Evolutionary conservation across 2,113 vertebrate species (phyloP), one percentile per base, ranked within the genome.

Genomic region (Grammomys surdaster): DNA sequence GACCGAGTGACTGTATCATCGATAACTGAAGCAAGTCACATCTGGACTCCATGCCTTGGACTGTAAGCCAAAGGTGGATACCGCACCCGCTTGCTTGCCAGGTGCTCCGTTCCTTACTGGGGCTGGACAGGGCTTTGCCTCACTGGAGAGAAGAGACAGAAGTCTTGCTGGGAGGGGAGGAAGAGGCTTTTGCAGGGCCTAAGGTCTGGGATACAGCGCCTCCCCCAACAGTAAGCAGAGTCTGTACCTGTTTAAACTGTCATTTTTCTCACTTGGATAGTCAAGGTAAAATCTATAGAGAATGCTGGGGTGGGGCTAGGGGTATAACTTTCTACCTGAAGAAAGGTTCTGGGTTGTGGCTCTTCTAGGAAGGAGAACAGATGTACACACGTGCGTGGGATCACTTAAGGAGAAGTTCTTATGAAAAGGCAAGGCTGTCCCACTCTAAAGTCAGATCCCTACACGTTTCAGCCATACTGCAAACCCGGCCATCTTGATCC

Each of bases 401-500:
- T 84, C 73, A 56, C 43, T 69, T 63, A 77, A 90, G 85, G 26
- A 16, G 58, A 60, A 88, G 46, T 54, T 92, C 31, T 91, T 12
- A 90, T 85, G 75, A 95, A 96, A 92, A 80, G 46, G 72, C 40
- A 28, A 90, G 67, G 75, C 82, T 84, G 76, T 90, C 26, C 31
- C n/a, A 20, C 58, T 73, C 36, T 3, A 10, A 70, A 94, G 78
- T 96, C 90, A 95, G 91, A 91, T 51, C 48, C 5, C 60, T 54
- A 72, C 84, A 87, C 58, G 54, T 96, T 96, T 96, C 70, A 92
- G 92, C 51, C 90, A 81, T 31, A 60, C 95, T 92, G 92, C 95
- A 96, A 96, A 63, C 80, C 72, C 20, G 80, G 94, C 92, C 95
- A 98, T 97, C 97, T 98, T 97, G 96, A 97, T 97, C 96, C 92